Evolutionary conservation across 2,797 vertebrate species (phyloP).

Genomic region (Onychomys arenicola): DNA sequence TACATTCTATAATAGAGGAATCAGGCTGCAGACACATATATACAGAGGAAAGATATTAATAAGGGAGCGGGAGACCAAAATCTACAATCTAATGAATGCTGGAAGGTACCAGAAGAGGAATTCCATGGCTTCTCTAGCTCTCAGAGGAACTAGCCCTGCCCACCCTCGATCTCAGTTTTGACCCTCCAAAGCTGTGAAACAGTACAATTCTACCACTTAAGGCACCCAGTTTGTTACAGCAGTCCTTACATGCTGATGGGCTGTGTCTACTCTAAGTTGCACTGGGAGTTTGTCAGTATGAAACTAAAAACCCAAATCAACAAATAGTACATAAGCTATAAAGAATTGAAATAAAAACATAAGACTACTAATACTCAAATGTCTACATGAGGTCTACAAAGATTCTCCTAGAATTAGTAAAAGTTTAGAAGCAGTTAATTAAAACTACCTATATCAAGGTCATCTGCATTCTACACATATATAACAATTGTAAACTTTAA

Average conservation of each 20-base stretch:
- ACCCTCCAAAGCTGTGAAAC: background rate
- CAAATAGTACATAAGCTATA: background rate
- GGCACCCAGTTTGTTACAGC: background rate
- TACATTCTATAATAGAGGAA: background rate
- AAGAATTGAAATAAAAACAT: background rate
- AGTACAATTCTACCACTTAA: background rate
- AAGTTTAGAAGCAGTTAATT: background rate
- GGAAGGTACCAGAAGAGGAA: background rate
- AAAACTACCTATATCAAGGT: slow-evolving; percentile 14
- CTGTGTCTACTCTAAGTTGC: background rate
- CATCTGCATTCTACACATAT: background rate
- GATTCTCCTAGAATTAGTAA: slow-evolving; percentile 1
- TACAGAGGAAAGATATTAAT: background rate
- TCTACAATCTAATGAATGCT: background rate
- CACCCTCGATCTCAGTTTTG: background rate
- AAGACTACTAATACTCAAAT: slow-evolving; percentile 7
- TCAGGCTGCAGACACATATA: background rate
- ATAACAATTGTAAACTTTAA: slow-evolving; percentile 8
- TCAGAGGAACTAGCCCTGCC: background rate
- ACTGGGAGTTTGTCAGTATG: background rate
- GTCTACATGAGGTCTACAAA: background rate
- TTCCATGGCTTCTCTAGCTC: background rate
- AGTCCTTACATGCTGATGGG: background rate
- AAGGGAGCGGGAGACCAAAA: background rate
- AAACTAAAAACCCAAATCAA: background rate